Evolutionary conservation across 2,113 vertebrate genomes (phyloP).

Genomic region (Rhagologus leucostigma): DNA sequence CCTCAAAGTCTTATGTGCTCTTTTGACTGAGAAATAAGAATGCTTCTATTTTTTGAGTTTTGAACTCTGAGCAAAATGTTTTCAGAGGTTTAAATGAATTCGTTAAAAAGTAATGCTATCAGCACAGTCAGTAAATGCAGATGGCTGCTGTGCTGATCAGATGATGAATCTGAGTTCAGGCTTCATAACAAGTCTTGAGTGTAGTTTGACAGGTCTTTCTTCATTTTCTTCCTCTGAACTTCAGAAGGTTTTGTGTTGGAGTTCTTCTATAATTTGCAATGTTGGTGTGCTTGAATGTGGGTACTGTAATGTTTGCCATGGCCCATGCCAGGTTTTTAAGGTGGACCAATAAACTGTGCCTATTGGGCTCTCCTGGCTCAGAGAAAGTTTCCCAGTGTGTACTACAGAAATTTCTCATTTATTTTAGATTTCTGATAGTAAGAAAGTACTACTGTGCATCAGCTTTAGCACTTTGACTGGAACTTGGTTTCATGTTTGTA

Average conservation of each 20-base stretch:
- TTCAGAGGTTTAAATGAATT: not conserved
- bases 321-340: not conserved
- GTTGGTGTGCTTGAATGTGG: not conserved
- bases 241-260: not conserved
- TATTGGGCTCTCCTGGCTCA: not conserved
- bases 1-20: fast-evolving
- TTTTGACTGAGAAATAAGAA: not conserved
- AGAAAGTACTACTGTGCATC: not conserved
- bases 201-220: not conserved
- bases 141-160: not conserved
- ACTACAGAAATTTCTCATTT: not conserved
- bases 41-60: not conserved
- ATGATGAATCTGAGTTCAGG: not conserved
- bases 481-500: not conserved
- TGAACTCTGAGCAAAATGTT: not conserved
- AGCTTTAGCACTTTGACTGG: not conserved
- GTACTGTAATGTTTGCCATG: not conserved
- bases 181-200: not conserved
- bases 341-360: not conserved
- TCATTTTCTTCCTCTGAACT: not conserved
- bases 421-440: not conserved
- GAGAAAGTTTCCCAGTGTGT: not conserved
- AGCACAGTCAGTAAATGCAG: not conserved
- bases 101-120: not conserved
- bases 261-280: not conserved